Percentiles rank a stretch among this genome's conserved stretches.
Evolutionary conservation across 2,797 vertebrate genomes (phyloP).

Genomic region (Meda fulgida): DNA sequence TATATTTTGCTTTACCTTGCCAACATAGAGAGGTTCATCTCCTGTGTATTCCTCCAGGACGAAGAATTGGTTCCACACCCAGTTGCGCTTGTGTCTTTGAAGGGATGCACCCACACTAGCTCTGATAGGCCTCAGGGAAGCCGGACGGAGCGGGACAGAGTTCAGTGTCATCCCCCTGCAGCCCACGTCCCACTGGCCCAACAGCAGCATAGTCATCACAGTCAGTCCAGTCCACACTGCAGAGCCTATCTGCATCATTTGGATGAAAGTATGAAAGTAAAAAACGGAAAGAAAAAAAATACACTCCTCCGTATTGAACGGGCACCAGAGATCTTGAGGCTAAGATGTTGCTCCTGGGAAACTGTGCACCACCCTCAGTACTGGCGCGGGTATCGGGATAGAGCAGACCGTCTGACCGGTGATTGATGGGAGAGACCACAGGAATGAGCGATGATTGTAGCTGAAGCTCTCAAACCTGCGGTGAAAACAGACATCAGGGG

Average conservation of each 20-base stretch:
- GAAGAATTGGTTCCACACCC: slow-evolving; percentile 98
- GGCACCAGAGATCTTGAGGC: slow-evolving; percentile 43
- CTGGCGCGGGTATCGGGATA: background rate
- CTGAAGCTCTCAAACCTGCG: slow-evolving; percentile 46
- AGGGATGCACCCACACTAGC: slow-evolving; percentile 47
- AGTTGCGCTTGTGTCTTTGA: slow-evolving; percentile 85
- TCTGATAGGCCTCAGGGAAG: slow-evolving; percentile 57
- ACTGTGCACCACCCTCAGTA: slow-evolving; percentile 10
- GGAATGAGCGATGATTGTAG: slow-evolving; percentile 38
- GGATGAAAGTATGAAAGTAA: slow-evolving; percentile 23
- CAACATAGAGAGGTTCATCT: slow-evolving; percentile 90
- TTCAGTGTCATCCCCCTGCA: slow-evolving; percentile 78
- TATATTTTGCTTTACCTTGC: slow-evolving; percentile 82
- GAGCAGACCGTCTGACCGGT: slow-evolving; percentile 24
- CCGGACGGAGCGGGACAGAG: slow-evolving; percentile 71
- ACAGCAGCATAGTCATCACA: slow-evolving; percentile 77
- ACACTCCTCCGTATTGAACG: slow-evolving; percentile 38
- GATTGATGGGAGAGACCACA: slow-evolving; percentile 48
- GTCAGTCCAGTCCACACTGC: slow-evolving; percentile 69
- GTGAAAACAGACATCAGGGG: slow-evolving; percentile 34
- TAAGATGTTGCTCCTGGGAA: slow-evolving; percentile 25
- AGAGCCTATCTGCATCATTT: slow-evolving; percentile 57
- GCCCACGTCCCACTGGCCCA: slow-evolving; percentile 81
- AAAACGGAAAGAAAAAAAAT: slow-evolving; percentile 50
- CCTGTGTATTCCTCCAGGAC: slow-evolving; percentile 92